Base-by-base conservation (phyloP, 2,113 vertebrate species). In the Girardinichthys multiradiatus region DNA sequence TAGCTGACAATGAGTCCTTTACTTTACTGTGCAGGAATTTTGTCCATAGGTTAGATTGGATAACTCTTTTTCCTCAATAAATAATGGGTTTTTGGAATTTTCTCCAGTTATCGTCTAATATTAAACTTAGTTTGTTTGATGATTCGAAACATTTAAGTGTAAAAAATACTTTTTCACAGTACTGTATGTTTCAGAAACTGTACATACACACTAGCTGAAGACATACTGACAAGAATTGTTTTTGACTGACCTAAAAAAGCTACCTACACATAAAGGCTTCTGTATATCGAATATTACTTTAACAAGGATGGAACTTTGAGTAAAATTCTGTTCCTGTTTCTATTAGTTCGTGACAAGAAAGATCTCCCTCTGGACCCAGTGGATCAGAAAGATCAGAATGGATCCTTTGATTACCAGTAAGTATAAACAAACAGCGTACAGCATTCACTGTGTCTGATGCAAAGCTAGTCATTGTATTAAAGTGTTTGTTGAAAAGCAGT, bases 401-500 rank as follows among this genome's bases (percentile, higher is more conserved):
- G 97, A 39, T 99, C 97, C 0, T 98, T 98, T 60, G 97, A 99
- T 91, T 99, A 98, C 93, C 97, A 97, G 97, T 99, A 93, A 30
- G 95, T 86, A 59, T 33, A 26, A 87, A 58, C 4, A 71, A 29
- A 70, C 58, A 68, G 17, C 3, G 39, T 17, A 11, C 7, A 19
- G 7, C 48, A n/a, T 51, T 54, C 48, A 45, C 42, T 45, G 42
- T 45, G 42, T 45, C 1, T 45, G 4, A 19, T 17, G 19, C 19
- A 19, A 45, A 45, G 42, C 19, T 45, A 45, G 42, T 45, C 42
- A 5, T 19, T 45, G 42, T 45, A 5, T 1, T 19, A 45, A 45
- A 45, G 15, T 45, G 14, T 45, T 45, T 45, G 15, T 45, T 45
- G 15, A 14, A 45, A 19, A 45, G 42, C 17, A 15, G 42, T 15